Conservation (phyloP, 1,140 invertebrate species). For the Lasaia peninsularis region DNA sequence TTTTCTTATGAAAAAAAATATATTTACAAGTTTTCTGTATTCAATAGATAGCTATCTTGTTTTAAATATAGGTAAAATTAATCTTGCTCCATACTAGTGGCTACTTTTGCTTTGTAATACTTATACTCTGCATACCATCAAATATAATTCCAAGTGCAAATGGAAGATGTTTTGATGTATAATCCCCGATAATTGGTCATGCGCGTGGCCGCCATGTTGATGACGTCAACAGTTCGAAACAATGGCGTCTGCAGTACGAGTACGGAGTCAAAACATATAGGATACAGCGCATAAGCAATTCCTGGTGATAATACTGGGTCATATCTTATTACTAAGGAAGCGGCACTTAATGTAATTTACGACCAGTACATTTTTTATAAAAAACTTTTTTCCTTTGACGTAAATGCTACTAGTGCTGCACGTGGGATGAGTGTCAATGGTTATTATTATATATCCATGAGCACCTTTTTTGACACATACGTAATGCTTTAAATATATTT, state of each 20-base stretch:
- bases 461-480: conserved; percentile 66
- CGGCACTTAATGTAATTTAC: not conserved
- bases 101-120: conserved; percentile 4
- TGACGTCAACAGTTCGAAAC: too few relatives aligned
- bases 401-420: conserved; percentile 8
- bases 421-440: conserved; percentile 23
- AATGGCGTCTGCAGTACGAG: too few relatives aligned
- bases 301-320: conserved; percentile 2
- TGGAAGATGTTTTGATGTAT: conserved; percentile 7
- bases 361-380: not conserved
- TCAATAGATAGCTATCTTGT: too few relatives aligned
- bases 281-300: too few relatives aligned
- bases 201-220: too few relatives aligned
- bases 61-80: not conserved
- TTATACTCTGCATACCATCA: conserved; percentile 6
- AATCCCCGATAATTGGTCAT: too few relatives aligned
- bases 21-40: too few relatives aligned
- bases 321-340: conserved; percentile 21
- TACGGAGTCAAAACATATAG: too few relatives aligned
- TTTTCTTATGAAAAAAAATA: too few relatives aligned
- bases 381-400: not conserved
- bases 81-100: not conserved
- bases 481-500: not conserved
- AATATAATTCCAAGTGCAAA: conserved; percentile 7
- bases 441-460: conserved; percentile 51